Evolutionary conservation across 2,797 vertebrate genomes (phyloP).

Genomic region (Gastrophryne carolinensis): DNA sequence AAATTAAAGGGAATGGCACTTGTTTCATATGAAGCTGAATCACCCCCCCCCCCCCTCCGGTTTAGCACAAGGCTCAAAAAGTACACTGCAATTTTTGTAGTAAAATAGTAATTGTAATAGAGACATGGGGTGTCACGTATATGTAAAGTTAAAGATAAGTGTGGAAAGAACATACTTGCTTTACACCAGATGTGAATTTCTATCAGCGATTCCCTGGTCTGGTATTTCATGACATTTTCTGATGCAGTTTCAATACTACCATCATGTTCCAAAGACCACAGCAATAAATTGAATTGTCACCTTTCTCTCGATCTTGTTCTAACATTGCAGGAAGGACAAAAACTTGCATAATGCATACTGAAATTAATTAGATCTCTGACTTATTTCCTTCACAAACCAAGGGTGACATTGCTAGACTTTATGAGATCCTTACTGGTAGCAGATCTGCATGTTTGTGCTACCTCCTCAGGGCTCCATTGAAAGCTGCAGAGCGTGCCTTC

Average conservation of each 20-base stretch:
- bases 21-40: too few relatives aligned
- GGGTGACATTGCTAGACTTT: constrained; percentile 47
- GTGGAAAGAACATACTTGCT: too few relatives aligned
- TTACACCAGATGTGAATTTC: too few relatives aligned
- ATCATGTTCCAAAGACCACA: constrained; percentile 31
- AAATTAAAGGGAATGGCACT: too few relatives aligned
- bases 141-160: too few relatives aligned
- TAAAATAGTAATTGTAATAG: too few relatives aligned
- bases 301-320: constrained; percentile 42
- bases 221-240: background rate
- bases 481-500: constrained; percentile 3
- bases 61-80: too few relatives aligned
- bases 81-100: too few relatives aligned
- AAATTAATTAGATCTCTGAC: constrained; percentile 48
- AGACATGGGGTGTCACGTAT: too few relatives aligned
- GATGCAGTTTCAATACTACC: constrained; percentile 1
- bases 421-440: constrained; percentile 42
- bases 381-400: constrained; percentile 41
- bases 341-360: constrained; percentile 37
- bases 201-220: background rate
- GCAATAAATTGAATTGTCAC: constrained; percentile 46
- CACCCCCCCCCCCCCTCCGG: too few relatives aligned
- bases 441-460: constrained; percentile 34
- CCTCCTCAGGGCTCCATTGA: constrained; percentile 42
- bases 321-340: constrained; percentile 40